These are phyloP conservation scores for Caenorhabditis macrosperma DNA, from an alignment of 2,888 invertebrate genomes.

Conservation along the genomic window DNA sequence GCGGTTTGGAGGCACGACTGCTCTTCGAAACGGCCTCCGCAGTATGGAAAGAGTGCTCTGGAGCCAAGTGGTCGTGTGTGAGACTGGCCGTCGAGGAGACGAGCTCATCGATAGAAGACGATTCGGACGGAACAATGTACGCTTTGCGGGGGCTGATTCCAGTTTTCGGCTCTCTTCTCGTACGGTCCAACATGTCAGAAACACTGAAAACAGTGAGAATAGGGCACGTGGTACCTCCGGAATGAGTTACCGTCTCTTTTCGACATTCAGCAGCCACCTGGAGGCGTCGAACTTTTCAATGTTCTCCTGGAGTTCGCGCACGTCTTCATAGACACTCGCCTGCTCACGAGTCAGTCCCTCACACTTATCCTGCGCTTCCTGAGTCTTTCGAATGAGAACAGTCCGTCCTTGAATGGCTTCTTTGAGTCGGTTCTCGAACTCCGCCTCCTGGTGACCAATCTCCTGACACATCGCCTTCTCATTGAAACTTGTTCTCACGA, in stretches of 20 bases:
- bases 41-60: constrained; percentile 14
- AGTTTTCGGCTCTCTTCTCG: constrained; percentile 44
- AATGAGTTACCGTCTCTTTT: constrained; percentile 50
- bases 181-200: constrained; percentile 53
- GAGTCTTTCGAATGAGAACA: not conserved
- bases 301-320: constrained; percentile 41
- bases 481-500: constrained; percentile 53
- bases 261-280: constrained; percentile 56
- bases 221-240: too few species aligned
- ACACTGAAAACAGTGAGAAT: constrained; percentile 20
- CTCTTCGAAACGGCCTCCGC: not conserved
- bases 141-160: constrained; percentile 34
- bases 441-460: constrained; percentile 55
- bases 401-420: constrained; percentile 28
- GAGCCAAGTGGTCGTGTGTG: constrained; percentile 25
- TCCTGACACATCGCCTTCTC: constrained; percentile 61
- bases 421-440: constrained; percentile 45
- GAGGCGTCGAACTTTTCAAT: constrained; percentile 51
- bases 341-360: constrained; percentile 37
- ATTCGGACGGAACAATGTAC: constrained; percentile 34
- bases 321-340: constrained; percentile 51
- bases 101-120: constrained; percentile 36
- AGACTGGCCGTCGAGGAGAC: constrained; percentile 36
- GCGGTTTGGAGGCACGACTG: not conserved
- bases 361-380: constrained; percentile 42